Evolutionary conservation across 2,797 vertebrate genomes (phyloP), one percentile per base, ranked within the genome.

Genomic region (Agapornis canus): DNA sequence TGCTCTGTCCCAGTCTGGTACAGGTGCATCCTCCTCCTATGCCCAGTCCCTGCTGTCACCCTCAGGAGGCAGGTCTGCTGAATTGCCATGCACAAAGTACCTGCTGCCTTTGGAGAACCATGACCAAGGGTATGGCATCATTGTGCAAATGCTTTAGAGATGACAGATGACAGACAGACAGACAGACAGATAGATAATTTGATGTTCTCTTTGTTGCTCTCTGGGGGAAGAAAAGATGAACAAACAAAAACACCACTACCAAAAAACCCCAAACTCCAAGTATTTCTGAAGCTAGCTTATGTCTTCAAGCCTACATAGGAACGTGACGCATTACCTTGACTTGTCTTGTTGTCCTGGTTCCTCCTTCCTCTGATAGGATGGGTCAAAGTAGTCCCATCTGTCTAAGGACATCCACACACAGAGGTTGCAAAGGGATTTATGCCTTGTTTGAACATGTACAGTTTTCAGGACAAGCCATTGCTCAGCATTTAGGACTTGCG

Each of bases 371-470:
- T 61, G 13, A 47, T 3, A 64, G 11, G 11, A 47, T 48, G 11
- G 59, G 25, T 10, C 66, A 75, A 63, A 76, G 35, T 5, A 56
- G 32, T 32, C 61, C 48, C 20, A 29, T 26, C 5, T 63, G 32
- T 48, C 25, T 42, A 49, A 61, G 39, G 8, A 70, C 10, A 76
- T 16, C 37, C 56, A 13, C 0, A 0, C 5, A 60, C 9, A 69
- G 31, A 69, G 13, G 51, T 68, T 63, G 26, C 10, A 26, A 60
- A 37, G 25, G 13, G 18, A 12, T 89, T 71, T 39, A 23, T 5
- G 18, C 19, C 25, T 5, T 25, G 5, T 43, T 63, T 5, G 2
- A 90, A 80, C n/a, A 49, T 0, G 0, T 9, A n/a, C 3, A 5
- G 2, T 59, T 87, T 90, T 21, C 75, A 72, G 17, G 26, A 73